Evolutionary conservation across 2,888 invertebrate genomes (phyloP).

Genomic region (Andrena dorsata): DNA sequence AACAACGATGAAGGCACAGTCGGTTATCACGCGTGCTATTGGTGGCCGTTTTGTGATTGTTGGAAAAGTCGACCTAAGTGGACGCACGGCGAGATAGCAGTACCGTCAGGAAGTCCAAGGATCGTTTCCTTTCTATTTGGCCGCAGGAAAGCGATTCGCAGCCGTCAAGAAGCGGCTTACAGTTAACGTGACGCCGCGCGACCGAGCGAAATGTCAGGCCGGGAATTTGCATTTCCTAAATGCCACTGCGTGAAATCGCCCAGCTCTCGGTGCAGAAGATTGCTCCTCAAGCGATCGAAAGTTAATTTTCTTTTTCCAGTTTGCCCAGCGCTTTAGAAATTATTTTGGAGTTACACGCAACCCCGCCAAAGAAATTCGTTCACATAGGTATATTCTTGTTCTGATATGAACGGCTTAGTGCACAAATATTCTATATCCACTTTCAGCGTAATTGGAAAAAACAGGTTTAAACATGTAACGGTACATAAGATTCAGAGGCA

Average conservation of each 20-base stretch:
- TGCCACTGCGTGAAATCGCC: slow-evolving; percentile 74
- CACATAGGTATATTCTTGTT: too few relatives aligned
- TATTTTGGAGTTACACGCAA: neutral
- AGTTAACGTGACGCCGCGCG: slow-evolving; percentile 38
- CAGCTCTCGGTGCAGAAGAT: slow-evolving; percentile 34
- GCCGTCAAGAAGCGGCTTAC: slow-evolving; percentile 36
- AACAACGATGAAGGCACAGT: neutral
- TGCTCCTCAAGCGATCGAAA: slow-evolving; percentile 24
- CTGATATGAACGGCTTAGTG: too few relatives aligned
- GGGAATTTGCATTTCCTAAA: slow-evolving; percentile 78
- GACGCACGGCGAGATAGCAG: slow-evolving; percentile 2
- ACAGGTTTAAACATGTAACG: too few relatives aligned
- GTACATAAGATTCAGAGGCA: too few relatives aligned
- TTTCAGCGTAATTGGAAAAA: too few relatives aligned
- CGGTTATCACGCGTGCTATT: neutral
- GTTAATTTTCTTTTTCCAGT: neutral
- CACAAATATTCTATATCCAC: too few relatives aligned
- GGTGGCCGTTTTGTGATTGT: neutral
- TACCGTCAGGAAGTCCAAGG: slow-evolving; percentile 32
- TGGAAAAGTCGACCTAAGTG: slow-evolving; percentile 5
- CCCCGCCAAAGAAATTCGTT: too few relatives aligned
- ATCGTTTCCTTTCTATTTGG: slow-evolving; percentile 33
- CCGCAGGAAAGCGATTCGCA: slow-evolving; percentile 32
- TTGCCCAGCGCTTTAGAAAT: neutral
- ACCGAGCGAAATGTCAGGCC: slow-evolving; percentile 74